A percentile compares a stretch with the other conserved stretches of the same genome.
Evolutionary conservation across 2,113 vertebrate genomes (phyloP).

Genomic region (Nesoenas mayeri): DNA sequence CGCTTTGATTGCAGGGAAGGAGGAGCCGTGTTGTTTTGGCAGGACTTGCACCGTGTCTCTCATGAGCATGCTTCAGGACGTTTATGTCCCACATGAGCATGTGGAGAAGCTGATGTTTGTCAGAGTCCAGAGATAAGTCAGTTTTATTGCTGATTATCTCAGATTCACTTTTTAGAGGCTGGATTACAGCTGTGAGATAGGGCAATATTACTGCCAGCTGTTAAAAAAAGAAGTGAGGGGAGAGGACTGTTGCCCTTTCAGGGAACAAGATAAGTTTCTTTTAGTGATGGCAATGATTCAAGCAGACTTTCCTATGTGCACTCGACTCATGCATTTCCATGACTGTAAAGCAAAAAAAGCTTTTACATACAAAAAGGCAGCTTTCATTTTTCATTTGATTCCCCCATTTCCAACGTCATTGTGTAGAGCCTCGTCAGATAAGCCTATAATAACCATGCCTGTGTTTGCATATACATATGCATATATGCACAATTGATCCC

Average conservation of each 20-base stretch:
- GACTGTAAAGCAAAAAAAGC: neutral
- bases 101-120: neutral
- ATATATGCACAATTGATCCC: neutral
- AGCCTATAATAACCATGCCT: neutral
- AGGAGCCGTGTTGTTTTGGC: neutral
- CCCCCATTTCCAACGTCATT: neutral
- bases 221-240: neutral
- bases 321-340: neutral
- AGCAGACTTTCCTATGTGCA: neutral
- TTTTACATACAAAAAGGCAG: neutral
- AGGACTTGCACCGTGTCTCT: neutral
- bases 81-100: neutral
- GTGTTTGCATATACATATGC: neutral
- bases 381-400: constrained; percentile 21
- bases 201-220: neutral
- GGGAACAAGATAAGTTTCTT: neutral
- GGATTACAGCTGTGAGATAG: neutral
- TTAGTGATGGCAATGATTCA: neutral
- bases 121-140: neutral
- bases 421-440: neutral
- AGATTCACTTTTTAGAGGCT: neutral
- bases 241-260: neutral
- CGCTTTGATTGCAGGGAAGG: neutral
- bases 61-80: neutral
- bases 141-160: neutral